These are phyloP conservation scores for Nannobrachium achirus DNA, from an alignment of 2,113 vertebrate species.

Conservation along the genomic window DNA sequence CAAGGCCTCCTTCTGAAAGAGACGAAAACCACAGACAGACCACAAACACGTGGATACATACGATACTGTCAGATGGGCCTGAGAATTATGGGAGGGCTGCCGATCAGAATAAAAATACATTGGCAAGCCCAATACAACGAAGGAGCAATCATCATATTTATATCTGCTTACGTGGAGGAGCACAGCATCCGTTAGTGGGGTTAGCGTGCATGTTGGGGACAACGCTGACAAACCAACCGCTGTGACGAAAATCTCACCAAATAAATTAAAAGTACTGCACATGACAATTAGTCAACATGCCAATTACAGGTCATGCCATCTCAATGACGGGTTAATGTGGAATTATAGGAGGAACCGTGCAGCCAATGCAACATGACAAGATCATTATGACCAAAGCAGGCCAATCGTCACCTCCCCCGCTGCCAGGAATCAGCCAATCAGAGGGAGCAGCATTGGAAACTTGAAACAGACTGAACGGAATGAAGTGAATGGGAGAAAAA, in stretches of 20 bases:
- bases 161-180: slow-evolving; percentile 8
- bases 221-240: neutral
- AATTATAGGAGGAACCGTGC: neutral
- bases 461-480: slow-evolving; percentile 85
- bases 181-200: slow-evolving; percentile 32
- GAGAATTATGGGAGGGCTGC: slow-evolving; percentile 7
- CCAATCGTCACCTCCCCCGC: slow-evolving; percentile 79
- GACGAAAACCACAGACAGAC: slow-evolving; percentile 80
- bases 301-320: slow-evolving; percentile 33
- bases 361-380: slow-evolving; percentile 45
- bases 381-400: slow-evolving; percentile 62
- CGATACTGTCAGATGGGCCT: slow-evolving; percentile 39
- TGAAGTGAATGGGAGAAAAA: slow-evolving; percentile 56
- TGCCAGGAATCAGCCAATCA: slow-evolving; percentile 88
- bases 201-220: neutral
- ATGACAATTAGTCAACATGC: neutral
- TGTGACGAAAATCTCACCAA: neutral
- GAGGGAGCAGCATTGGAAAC: slow-evolving; percentile 86
- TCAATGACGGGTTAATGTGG: slow-evolving; percentile 41
- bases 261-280: neutral
- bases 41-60: slow-evolving; percentile 68
- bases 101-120: neutral
- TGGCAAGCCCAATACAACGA: neutral
- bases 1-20: slow-evolving; percentile 87
- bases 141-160: slow-evolving; percentile 17